phyloP scores from a whole-genome alignment of 2,113 vertebrate species.

The Phalacrocorax carbo region DNA sequence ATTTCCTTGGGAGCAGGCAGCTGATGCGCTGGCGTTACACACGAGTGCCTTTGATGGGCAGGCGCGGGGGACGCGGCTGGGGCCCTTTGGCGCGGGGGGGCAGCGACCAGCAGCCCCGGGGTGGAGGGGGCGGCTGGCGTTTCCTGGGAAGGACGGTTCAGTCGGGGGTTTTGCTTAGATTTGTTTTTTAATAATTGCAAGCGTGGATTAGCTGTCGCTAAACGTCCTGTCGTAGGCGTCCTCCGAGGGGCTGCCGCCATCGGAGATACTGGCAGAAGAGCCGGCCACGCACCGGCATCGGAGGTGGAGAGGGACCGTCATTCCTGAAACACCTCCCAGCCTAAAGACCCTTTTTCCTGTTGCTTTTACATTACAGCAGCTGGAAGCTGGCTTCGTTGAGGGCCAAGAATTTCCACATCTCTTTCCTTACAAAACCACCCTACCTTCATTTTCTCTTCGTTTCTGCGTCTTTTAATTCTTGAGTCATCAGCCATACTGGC shows the following conservation, averaged over 20 bases:
- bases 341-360: not conserved
- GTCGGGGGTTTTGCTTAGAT: not conserved
- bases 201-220: rapidly evolving
- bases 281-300: rapidly evolving
- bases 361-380: not conserved
- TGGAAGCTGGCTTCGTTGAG: not conserved
- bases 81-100: not conserved
- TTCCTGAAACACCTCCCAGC: not conserved
- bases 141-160: not conserved
- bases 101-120: not conserved
- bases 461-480: constrained; percentile 4
- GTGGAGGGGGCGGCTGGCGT: rapidly evolving
- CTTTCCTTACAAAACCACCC: not conserved
- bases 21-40: not conserved
- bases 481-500: not conserved
- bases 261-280: rapidly evolving
- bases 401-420: not conserved
- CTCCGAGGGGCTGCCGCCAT: rapidly evolving
- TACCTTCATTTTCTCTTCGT: not conserved
- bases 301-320: rapidly evolving
- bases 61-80: rapidly evolving
- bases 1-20: not conserved
- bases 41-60: not conserved
- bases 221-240: rapidly evolving
- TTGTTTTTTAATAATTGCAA: not conserved